Evolutionary conservation across 2,797 vertebrate genomes (phyloP), one percentile per base, ranked within the genome.

Genomic region (Geotrypetes seraphini): DNA sequence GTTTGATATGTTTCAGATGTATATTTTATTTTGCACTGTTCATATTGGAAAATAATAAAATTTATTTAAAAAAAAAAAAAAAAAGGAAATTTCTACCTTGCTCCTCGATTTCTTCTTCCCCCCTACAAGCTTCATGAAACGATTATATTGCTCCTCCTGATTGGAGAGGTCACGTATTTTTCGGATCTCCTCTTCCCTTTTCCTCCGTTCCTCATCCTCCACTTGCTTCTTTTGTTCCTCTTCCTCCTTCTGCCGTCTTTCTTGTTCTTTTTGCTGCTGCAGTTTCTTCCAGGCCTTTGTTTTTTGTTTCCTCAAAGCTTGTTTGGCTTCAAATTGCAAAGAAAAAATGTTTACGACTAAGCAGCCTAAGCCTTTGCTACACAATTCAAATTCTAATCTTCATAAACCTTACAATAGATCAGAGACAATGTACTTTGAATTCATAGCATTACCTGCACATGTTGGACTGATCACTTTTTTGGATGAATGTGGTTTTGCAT

Each of bases 81-180:
- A n/a, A n/a, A n/a, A n/a, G n/a, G n/a, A n/a, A n/a, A n/a, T n/a
- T 10, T 22, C 73, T 78, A 96, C 94, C 71, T 89, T 91, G 63
- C 81, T 85, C 58, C 81, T 82, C 2, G 79, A 69, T 54, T 71
- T 66, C n/a, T 71, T 84, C 53, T 81, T 89, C 13, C 86, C 90
- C 5, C 92, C 92, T 53, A 99, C 88, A 50, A 99, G 77, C 53
- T 96, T 97, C 95, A 99, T 99, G 60, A 99, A 99, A 31, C 94
- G 85, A 75, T 97, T 97, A 54, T 97, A 99, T 43, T 99, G 95
- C 43, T 99, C 95, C 43, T 97, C 95, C 66, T 97, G 92, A 66
- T 97, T 97, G 57, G 93, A 96, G 15, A 99, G 86, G 43, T 99
- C 92, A 2, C 94, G 66, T 53, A 97, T 97, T 40, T 86, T 83